Conservation (phyloP, 2,113 vertebrate genomes). For the Pteronura brasiliensis region DNA sequence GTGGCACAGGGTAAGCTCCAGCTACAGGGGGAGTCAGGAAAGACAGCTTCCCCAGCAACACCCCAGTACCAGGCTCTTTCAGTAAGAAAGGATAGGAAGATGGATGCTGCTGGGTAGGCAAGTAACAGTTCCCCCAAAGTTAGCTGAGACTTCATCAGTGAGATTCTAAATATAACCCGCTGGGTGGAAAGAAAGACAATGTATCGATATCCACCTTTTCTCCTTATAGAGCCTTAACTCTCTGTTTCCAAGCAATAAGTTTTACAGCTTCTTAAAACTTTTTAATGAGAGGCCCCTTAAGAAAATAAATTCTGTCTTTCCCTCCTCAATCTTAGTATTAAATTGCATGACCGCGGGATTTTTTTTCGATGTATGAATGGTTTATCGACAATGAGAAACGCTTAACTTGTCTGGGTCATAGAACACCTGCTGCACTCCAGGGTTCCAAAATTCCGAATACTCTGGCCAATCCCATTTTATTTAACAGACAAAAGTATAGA, state of each 20-base stretch:
- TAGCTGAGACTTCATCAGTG: background rate
- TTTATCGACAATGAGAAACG: slow-evolving; percentile 15
- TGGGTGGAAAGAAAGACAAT: background rate
- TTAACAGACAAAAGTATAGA: background rate
- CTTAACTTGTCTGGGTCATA: background rate
- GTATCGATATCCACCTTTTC: background rate
- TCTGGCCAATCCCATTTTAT: background rate
- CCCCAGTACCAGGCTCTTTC: background rate
- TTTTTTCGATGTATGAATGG: background rate
- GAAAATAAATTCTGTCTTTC: background rate
- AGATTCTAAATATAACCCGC: background rate
- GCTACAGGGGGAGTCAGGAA: background rate
- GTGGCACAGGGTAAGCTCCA: background rate
- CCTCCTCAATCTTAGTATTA: background rate
- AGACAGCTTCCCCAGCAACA: rapidly evolving
- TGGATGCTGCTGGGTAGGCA: background rate
- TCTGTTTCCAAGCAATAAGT: background rate
- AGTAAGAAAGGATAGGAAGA: background rate
- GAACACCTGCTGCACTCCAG: background rate
- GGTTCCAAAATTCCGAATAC: too few species aligned
- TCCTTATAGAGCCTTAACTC: background rate
- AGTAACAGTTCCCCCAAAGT: background rate
- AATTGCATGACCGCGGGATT: background rate
- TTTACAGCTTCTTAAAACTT: background rate
- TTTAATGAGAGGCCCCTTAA: background rate